These are phyloP conservation scores for Lithodes maja DNA, from an alignment of 2,888 invertebrate species.

Conservation along the genomic window DNA sequence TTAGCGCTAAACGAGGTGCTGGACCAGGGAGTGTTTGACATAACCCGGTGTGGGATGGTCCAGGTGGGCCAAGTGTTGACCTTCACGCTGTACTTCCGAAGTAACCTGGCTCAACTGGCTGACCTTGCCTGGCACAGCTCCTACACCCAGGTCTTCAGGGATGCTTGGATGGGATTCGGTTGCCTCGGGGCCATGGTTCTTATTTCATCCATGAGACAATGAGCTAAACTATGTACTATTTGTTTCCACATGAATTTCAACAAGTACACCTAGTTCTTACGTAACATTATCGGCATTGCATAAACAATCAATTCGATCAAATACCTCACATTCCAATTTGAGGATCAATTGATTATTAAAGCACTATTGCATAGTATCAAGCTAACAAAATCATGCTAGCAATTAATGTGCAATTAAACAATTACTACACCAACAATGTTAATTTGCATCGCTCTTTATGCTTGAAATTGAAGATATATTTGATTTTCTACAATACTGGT, in stretches of 20 bases:
- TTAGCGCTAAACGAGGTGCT: conserved; percentile 45
- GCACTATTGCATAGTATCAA: too few relatives aligned
- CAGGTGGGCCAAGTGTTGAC: conserved; percentile 32
- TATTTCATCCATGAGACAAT: conserved; percentile 52
- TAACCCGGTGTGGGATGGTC: conserved; percentile 32
- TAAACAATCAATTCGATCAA: neutral
- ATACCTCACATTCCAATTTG: neutral
- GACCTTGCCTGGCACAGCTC: conserved; percentile 42
- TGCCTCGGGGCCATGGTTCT: conserved; percentile 47
- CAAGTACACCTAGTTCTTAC: too few relatives aligned
- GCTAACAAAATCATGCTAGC: too few relatives aligned
- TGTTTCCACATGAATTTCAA: too few relatives aligned
- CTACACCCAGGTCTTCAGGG: conserved; percentile 42
- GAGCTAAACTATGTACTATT: neutral
- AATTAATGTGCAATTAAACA: too few relatives aligned
- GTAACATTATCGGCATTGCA: neutral
- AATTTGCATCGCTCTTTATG: too few relatives aligned
- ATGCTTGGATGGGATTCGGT: conserved; percentile 62
- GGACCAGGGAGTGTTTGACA: conserved; percentile 44
- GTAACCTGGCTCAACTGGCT: conserved; percentile 20
- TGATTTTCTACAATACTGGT: too few relatives aligned
- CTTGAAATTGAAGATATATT: too few relatives aligned
- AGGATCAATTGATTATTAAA: neutral
- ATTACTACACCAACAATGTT: too few relatives aligned
- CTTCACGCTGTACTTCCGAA: conserved; percentile 43